Percentiles rank a stretch among this genome's conserved stretches.
These are phyloP conservation scores for Cephus runcator DNA, from an alignment of 2,888 invertebrate species.

Conservation along the genomic window DNA sequence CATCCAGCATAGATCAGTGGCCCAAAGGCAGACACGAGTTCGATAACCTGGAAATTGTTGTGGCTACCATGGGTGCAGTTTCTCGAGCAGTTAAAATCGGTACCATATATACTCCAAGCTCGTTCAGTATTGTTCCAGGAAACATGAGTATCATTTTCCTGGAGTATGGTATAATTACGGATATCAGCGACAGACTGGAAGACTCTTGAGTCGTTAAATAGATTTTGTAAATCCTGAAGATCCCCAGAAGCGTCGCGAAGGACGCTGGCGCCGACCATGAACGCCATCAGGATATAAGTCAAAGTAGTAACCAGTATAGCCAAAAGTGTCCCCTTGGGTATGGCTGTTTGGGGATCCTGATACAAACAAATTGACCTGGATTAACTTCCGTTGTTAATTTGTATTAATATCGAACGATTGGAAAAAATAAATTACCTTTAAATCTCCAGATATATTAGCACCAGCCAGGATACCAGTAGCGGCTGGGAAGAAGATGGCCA, in stretches of 20 bases:
- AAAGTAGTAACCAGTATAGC: slow-evolving; percentile 88
- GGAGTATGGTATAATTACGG: slow-evolving; percentile 26
- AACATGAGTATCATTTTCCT: slow-evolving; percentile 26
- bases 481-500: slow-evolving; percentile 97
- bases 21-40: slow-evolving; percentile 86
- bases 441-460: slow-evolving; percentile 97
- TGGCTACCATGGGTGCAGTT: slow-evolving; percentile 83
- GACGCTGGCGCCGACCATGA: slow-evolving; percentile 84
- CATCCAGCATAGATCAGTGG: slow-evolving; percentile 96
- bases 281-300: slow-evolving; percentile 84
- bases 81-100: slow-evolving; percentile 69
- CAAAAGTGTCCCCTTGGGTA: slow-evolving; percentile 92
- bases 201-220: slow-evolving; percentile 19
- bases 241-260: slow-evolving; percentile 83
- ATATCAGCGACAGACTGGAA: slow-evolving; percentile 24
- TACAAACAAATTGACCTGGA: not conserved
- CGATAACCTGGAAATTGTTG: slow-evolving; percentile 78
- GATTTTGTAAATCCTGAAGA: slow-evolving; percentile 47
- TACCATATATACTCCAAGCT: slow-evolving; percentile 62
- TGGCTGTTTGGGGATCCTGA: slow-evolving; percentile 86
- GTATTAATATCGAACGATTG: not conserved
- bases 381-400: not conserved
- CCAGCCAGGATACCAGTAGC: slow-evolving; percentile 98
- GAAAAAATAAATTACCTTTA: slow-evolving; percentile 67
- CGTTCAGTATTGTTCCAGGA: slow-evolving; percentile 27